Evolutionary conservation across 2,797 vertebrate species (phyloP).

Genomic region (Botia almorhae): DNA sequence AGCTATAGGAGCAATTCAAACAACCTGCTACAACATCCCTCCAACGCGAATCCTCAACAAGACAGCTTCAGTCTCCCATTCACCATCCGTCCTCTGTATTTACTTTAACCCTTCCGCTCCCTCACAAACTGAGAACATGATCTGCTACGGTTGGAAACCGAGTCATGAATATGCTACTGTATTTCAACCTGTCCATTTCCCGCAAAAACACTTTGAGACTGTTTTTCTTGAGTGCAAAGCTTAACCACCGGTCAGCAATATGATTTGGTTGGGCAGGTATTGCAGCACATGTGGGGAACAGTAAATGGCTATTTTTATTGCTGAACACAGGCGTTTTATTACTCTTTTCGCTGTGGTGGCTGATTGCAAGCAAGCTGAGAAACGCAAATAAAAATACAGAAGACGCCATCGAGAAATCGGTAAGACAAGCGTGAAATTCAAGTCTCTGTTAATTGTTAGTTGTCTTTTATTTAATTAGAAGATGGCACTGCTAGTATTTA

Average conservation of each 20-base stretch:
- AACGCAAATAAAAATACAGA: not conserved
- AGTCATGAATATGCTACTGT: slow-evolving; percentile 78
- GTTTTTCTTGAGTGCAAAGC: slow-evolving; percentile 48
- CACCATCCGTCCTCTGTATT: slow-evolving; percentile 45
- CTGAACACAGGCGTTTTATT: not conserved
- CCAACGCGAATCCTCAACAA: slow-evolving; percentile 47
- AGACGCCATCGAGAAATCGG: not conserved
- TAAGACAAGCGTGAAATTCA: not conserved
- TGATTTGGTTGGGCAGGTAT: slow-evolving; percentile 26
- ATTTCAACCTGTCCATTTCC: slow-evolving; percentile 60
- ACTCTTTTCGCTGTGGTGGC: not conserved
- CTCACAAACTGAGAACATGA: slow-evolving; percentile 69
- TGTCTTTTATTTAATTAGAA: slow-evolving; percentile 5
- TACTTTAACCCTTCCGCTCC: slow-evolving; percentile 56
- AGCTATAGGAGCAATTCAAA: slow-evolving; percentile 46
- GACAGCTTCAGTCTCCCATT: slow-evolving; percentile 56
- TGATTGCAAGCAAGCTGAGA: not conserved
- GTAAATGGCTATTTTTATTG: slow-evolving; percentile 32
- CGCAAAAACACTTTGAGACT: slow-evolving; percentile 66
- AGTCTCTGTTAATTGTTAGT: slow-evolving; percentile 2
- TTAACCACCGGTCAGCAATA: slow-evolving; percentile 52
- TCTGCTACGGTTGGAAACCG: slow-evolving; percentile 55
- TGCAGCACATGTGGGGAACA: slow-evolving; percentile 22
- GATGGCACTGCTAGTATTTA: not conserved
- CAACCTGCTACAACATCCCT: slow-evolving; percentile 42